Conservation (phyloP, 35 echinoderm and acorn worm genomes). For the Lytechinus pictus region DNA sequence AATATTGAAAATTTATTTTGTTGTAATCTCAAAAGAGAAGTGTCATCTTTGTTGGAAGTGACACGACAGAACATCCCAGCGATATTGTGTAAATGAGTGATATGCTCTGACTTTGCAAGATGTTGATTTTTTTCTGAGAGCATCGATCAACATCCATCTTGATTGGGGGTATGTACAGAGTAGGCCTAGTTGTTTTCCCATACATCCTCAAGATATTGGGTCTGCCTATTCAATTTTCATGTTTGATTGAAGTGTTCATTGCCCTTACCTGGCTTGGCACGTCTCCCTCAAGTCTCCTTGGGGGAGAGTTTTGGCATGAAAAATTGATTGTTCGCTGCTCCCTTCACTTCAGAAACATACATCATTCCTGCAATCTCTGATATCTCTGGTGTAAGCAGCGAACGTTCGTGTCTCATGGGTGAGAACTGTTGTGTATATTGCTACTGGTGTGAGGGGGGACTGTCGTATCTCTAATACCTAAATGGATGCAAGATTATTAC, state of each 20-base stretch:
- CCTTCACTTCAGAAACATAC: not conserved
- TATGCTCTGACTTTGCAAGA: not conserved
- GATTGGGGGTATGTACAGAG: not conserved
- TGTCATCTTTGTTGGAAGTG: not conserved
- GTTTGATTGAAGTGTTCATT: slow-evolving; percentile 19
- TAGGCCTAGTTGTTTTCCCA: not conserved
- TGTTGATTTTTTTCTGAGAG: not conserved
- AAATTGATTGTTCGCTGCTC: slow-evolving; percentile 18
- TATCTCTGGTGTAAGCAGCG: slow-evolving; percentile 7
- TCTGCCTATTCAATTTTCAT: slow-evolving; percentile 12
- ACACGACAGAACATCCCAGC: not conserved
- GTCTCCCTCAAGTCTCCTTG: not conserved
- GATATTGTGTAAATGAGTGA: too few relatives aligned
- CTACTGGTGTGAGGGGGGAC: not conserved
- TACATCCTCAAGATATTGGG: not conserved
- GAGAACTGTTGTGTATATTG: not conserved
- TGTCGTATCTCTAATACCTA: not conserved
- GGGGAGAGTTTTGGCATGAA: not conserved
- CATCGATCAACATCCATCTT: not conserved
- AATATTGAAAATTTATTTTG: not conserved
- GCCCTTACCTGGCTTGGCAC: not conserved
- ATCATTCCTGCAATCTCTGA: not conserved
- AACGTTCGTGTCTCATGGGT: not conserved
- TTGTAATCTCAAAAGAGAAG: not conserved
- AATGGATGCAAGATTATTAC: not conserved